Evolutionary conservation across 2,797 vertebrate species (phyloP), one percentile per base, ranked within the genome.

Genomic region (Ctenochaetus hawaiiensis): DNA sequence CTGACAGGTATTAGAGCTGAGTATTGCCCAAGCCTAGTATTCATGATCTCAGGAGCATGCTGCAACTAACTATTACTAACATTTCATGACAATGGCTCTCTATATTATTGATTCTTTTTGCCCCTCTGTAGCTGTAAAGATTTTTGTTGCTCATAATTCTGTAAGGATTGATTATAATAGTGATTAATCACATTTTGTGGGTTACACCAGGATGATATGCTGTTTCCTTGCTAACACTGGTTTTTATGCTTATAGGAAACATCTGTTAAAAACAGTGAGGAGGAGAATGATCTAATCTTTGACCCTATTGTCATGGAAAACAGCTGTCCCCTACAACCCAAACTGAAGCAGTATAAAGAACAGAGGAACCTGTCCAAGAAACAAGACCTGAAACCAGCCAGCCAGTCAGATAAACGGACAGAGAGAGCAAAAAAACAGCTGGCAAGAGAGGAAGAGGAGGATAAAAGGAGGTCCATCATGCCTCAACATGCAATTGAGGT

Each of bases 311-410:
- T 23, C 43, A 2, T 45, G 17, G 59, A 56, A 56, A 78, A 73
- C 59, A 43, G 39, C 65, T 64, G 77, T 47, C 45, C 65, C 13
- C 47, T 72, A 51, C 66, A 69, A 47, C 71, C 75, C 39, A 77
- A 68, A 73, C 86, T 83, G 16, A 92, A 93, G 81, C 56, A 69
- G 34, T 70, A 79, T 6, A 94, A 92, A 75, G 87, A 94, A 34
- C 91, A 92, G 57, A 92, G 77, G 44, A 94, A 94, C 70, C 56
- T 71, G 49, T 87, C 71, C 41, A 84, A 45, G 56, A 93, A 83
- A 83, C 78, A 37, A 14, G 54, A 82, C 47, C 22, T 57, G 20
- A 78, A 58, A 41, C 43, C 75, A 20, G 6, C 10, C 39, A 45
- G 18, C 9, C 52, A 64, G 44, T 37, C 18, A 18, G 66, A 76